These are phyloP conservation scores for Sardina pilchardus DNA, from an alignment of 2,113 vertebrate species.

Conservation along the genomic window DNA sequence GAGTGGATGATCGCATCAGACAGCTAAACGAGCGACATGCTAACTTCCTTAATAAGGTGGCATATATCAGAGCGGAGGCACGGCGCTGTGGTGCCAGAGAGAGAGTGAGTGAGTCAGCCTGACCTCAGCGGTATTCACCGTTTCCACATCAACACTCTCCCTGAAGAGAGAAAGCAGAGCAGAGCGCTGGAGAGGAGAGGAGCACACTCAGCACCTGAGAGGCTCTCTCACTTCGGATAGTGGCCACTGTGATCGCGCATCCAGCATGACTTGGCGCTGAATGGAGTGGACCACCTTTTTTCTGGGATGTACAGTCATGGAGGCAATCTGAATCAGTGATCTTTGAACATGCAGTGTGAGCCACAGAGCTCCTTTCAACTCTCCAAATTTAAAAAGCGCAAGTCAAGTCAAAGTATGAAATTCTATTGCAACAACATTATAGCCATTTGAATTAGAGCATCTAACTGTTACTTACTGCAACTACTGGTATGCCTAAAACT, in stretches of 20 bases:
- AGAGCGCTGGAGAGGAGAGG: background rate
- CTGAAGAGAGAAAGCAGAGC: background rate
- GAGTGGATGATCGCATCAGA: background rate
- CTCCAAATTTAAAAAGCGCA: too few species aligned
- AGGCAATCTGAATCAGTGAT: background rate
- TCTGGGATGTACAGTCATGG: background rate
- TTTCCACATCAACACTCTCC: constrained; percentile 10
- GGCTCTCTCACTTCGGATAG: background rate
- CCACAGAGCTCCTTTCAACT: background rate
- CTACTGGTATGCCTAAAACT: background rate
- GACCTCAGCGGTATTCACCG: background rate
- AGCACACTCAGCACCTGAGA: background rate
- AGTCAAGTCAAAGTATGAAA: background rate
- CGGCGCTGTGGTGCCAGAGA: background rate
- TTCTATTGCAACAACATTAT: background rate
- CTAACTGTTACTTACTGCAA: background rate
- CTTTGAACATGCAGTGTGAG: constrained; percentile 9
- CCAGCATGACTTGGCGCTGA: background rate
- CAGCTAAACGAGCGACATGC: background rate
- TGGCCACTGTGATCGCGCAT: background rate
- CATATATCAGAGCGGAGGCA: background rate
- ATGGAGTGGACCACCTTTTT: background rate
- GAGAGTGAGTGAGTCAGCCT: background rate
- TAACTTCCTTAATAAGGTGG: background rate
- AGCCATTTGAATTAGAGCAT: background rate